These are phyloP conservation scores for Megastigmus dorsalis DNA, from an alignment of 2,888 invertebrate genomes.

Conservation along the genomic window DNA sequence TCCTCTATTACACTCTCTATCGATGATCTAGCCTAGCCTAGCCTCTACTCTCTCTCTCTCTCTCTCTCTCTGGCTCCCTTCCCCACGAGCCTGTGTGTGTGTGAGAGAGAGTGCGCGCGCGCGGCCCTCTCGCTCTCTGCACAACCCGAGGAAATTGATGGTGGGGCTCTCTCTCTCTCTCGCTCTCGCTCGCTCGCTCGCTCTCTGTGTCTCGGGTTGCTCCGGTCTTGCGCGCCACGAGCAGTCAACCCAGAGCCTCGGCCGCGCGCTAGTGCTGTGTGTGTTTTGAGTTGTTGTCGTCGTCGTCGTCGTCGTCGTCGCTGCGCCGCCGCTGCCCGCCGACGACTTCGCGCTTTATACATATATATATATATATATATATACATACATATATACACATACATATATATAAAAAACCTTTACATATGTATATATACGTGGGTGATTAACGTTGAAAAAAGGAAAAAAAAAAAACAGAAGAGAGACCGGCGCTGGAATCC, in stretches of 20 bases:
- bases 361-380: no score
- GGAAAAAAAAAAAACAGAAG: no score
- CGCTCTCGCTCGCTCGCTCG: conserved; percentile 42
- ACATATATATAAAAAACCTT: no score
- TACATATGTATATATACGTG: no score
- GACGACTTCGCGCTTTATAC: no score
- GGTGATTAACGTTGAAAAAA: no score
- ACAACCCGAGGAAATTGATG: conserved; percentile 63
- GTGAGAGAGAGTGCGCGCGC: conserved; percentile 26
- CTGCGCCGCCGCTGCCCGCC: conserved; percentile 15
- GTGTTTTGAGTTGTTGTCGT: no score
- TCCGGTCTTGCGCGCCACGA: conserved; percentile 49
- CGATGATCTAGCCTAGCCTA: conserved; percentile 52
- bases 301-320: conserved; percentile 19
- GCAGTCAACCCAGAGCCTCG: conserved; percentile 73
- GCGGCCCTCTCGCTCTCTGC: conserved; percentile 51
- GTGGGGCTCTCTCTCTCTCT: conserved; percentile 67
- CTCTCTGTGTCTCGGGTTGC: background rate
- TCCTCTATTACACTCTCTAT: conserved; percentile 53
- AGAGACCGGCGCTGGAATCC: no score
- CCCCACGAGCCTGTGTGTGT: conserved; percentile 43
- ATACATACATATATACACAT: no score
- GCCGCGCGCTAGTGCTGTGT: conserved; percentile 67
- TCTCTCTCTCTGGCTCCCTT: conserved; percentile 56
- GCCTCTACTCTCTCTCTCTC: conserved; percentile 23